Evolutionary conservation across 2,113 vertebrate genomes (phyloP).

Genomic region (Stercorarius parasiticus): DNA sequence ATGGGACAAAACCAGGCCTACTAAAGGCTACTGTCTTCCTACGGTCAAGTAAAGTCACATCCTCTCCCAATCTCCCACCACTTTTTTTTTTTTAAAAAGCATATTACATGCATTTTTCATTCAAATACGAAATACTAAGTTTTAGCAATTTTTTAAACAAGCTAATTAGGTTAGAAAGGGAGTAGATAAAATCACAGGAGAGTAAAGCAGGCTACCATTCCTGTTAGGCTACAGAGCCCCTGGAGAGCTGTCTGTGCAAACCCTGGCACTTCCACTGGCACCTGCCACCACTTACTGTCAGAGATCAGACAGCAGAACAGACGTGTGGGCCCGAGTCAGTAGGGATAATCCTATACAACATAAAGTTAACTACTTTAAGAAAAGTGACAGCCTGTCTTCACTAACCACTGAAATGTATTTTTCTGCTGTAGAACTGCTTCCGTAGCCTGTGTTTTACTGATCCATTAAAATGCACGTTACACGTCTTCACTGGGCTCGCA

Average conservation of each 20-base stretch:
- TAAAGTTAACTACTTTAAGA: neutral
- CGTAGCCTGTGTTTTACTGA: too few species aligned
- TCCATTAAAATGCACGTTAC: neutral
- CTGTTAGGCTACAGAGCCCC: neutral
- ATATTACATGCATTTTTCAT: neutral
- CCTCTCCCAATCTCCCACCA: neutral
- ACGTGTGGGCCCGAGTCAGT: neutral
- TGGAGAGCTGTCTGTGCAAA: neutral
- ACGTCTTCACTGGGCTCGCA: fast-evolving
- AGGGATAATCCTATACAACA: neutral
- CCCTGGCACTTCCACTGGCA: neutral
- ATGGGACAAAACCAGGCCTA: neutral
- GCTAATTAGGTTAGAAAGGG: neutral
- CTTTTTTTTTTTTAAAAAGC: neutral
- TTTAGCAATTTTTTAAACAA: neutral
- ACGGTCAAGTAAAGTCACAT: too few species aligned
- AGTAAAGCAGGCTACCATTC: neutral
- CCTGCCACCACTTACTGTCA: neutral
- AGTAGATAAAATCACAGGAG: neutral
- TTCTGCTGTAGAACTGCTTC: neutral
- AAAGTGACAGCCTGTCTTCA: neutral
- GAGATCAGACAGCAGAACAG: neutral
- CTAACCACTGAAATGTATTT: neutral
- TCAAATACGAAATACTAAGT: neutral
- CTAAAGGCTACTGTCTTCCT: neutral